Evolutionary conservation across 2,797 vertebrate species (phyloP), one percentile per base, ranked within the genome.

Genomic region (Darevskia mixta): DNA sequence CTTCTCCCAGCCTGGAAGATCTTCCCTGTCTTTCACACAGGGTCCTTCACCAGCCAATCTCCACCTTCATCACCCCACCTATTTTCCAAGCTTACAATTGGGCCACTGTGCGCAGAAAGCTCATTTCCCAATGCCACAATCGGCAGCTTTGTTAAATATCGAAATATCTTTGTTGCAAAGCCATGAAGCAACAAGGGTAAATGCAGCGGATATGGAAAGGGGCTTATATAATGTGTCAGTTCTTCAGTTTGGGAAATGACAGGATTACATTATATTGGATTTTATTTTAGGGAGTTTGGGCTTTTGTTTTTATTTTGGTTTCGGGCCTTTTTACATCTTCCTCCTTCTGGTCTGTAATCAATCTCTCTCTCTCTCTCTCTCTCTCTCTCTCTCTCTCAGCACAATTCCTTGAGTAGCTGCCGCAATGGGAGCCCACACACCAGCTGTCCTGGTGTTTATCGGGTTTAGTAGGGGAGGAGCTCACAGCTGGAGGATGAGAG

Each of bases 81-180:
- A 35, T 27, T 77, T 82, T 7, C 66, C 18, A 20, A 69, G 15
- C 32, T 66, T 43, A 29, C 71, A 75, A 5, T 27, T 17, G 55
- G 43, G 72, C 27, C 9, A 23, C 41, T 17, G 11, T 15, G 43
- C 25, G 49, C 32, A 15, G 15, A 72, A 27, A 49, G 45, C 8
- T 38, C 29, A 45, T 17, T 29, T 77, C n/a, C 64, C 38, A 78
- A 78, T 1, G 15, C 38, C 49, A 23, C 89, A 93, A 90, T 91
- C 41, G 88, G 92, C 94, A 95, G 93, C 92, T 87, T 92, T 88
- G 86, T 91, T 90, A 79, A 92, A 93, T 91, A 93, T 82, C 80
- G 90, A 88, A 87, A 92, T 89, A 91, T 88, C 88, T 86, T 86
- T 82, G 87, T 87, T 87, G 91, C 92, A 92, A 92, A 92, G 58